These are phyloP conservation scores for Pseudorectes ferrugineus DNA, from an alignment of 2,113 vertebrate genomes.

Conservation along the genomic window DNA sequence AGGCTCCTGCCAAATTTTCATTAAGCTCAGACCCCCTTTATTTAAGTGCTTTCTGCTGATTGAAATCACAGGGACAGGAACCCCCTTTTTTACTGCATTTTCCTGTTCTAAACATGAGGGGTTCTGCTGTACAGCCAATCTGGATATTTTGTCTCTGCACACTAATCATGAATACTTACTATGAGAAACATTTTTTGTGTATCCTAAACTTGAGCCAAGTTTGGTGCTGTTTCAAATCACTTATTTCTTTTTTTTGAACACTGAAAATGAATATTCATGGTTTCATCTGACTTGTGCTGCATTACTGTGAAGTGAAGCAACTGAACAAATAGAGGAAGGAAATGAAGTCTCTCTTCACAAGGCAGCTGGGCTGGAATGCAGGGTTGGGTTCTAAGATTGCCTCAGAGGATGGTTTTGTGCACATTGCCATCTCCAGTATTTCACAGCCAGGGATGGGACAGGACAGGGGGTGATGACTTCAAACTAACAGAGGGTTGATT, in stretches of 20 bases:
- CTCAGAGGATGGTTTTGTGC: background rate
- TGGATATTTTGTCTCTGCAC: background rate
- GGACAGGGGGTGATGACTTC: background rate
- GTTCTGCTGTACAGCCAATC: background rate
- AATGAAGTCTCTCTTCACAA: background rate
- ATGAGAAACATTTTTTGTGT: background rate
- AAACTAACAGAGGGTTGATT: background rate
- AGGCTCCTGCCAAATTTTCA: background rate
- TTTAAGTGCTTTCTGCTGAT: accelerated
- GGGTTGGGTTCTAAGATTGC: background rate
- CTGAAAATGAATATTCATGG: background rate
- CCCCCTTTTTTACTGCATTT: background rate
- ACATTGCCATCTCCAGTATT: accelerated
- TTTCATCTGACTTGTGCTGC: background rate
- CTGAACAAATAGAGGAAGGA: background rate
- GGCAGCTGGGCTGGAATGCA: background rate
- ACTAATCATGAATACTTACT: background rate
- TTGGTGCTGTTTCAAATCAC: background rate
- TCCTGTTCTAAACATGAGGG: background rate
- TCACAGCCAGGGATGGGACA: accelerated
- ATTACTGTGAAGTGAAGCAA: background rate
- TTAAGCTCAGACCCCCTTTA: background rate
- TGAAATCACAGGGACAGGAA: background rate
- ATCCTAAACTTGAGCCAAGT: background rate
- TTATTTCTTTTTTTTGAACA: background rate